phyloP scores from a whole-genome alignment of 1,140 invertebrate species.

The Planococcus citri region DNA sequence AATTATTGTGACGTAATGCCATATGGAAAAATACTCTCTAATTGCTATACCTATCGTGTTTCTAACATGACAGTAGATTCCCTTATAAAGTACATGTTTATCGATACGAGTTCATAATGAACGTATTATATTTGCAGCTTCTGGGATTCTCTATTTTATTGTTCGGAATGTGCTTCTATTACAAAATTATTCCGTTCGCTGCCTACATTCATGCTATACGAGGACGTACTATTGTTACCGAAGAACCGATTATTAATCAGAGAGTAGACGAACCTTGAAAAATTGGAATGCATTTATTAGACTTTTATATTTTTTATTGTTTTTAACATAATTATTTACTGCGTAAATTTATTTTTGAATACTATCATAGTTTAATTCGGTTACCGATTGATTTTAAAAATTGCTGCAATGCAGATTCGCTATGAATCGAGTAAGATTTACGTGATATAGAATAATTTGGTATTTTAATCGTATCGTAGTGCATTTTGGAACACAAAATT shows the following conservation, averaged over 20 bases:
- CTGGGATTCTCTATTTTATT: constrained; percentile 60
- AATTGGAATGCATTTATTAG: not conserved
- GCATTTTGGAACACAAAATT: too few relatives aligned
- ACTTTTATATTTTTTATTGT: too few relatives aligned
- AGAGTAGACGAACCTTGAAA: not conserved
- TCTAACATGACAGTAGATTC: not conserved
- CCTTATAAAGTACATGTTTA: not conserved
- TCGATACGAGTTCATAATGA: constrained; percentile 14
- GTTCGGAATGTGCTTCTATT: constrained; percentile 64
- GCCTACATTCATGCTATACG: not conserved
- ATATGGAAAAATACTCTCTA: not conserved
- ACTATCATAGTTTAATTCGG: too few relatives aligned
- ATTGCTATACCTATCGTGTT: not conserved
- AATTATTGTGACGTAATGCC: constrained; percentile 17
- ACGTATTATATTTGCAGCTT: constrained; percentile 37
- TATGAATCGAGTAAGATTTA: too few relatives aligned
- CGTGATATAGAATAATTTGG: too few relatives aligned
- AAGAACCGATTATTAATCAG: not conserved
- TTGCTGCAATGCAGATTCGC: too few relatives aligned
- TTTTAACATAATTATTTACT: too few relatives aligned
- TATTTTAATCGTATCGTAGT: too few relatives aligned
- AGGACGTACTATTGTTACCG: not conserved
- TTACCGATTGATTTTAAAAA: too few relatives aligned
- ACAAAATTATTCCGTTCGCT: constrained; percentile 37
- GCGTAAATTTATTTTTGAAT: too few relatives aligned